A percentile compares a stretch with the other conserved stretches of the same genome.
These are phyloP conservation scores for Penaeus vannamei DNA, from an alignment of 1,140 invertebrate species.

Conservation along the genomic window DNA sequence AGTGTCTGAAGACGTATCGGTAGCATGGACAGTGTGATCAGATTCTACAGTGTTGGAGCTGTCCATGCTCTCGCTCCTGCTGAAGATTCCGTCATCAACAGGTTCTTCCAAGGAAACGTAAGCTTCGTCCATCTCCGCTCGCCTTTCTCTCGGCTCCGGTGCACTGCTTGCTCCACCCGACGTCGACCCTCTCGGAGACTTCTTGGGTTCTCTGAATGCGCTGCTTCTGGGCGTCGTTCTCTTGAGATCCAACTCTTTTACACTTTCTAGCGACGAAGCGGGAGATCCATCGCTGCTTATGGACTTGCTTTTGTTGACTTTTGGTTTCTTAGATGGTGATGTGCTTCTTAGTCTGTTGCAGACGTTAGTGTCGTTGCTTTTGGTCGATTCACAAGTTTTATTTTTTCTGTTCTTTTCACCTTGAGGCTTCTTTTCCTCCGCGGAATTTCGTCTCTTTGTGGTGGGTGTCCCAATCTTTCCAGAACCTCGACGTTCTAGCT, in stretches of 20 bases:
- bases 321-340: conserved; percentile 57
- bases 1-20: conserved; percentile 56
- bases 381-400: conserved; percentile 32
- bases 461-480: conserved; percentile 14
- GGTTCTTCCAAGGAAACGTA: conserved; percentile 67
- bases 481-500: conserved; percentile 47
- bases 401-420: conserved; percentile 41
- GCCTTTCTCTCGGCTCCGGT: conserved; percentile 37
- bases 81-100: conserved; percentile 59
- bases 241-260: conserved; percentile 51
- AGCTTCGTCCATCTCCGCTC: conserved; percentile 63
- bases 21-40: conserved; percentile 61
- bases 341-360: conserved; percentile 53
- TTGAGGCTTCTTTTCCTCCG: conserved; percentile 38
- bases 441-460: conserved; percentile 37
- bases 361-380: neutral
- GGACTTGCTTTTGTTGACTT: conserved; percentile 58
- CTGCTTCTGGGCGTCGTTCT: neutral
- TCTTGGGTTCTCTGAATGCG: neutral
- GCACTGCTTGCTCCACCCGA: conserved; percentile 28
- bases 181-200: conserved; percentile 38
- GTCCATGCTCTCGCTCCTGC: conserved; percentile 65
- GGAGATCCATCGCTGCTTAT: conserved; percentile 62
- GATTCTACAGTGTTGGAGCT: conserved; percentile 63
- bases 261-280: conserved; percentile 64